Base-by-base conservation (phyloP, 2,888 invertebrate species). In the Prosapia bicincta region DNA sequence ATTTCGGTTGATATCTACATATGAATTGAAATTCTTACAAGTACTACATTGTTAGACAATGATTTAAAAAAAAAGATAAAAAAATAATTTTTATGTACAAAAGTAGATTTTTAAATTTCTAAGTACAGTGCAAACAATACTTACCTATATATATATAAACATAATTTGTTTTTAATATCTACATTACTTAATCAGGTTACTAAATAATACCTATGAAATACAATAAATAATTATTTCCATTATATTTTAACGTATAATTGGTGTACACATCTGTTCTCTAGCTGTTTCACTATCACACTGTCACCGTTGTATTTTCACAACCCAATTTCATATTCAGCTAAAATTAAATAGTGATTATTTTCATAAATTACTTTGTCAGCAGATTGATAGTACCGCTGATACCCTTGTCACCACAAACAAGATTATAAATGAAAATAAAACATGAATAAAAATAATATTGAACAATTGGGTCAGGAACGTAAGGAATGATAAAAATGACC, bases 1-100 rank as follows among this genome's bases (percentile, higher is more conserved):
- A 73, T 43, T 73, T 43, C 3, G 1, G 38, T 32, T 68, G 25
- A 26, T 73, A 73, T 73, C 68, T 73, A 73, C 73, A 73, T 38
- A 38, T 54, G 13, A 54, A 54, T 5, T 54, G 9, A 54, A 54
- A 20, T 38, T 66, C 73, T 73, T 68, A 73, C 54, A 73, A 73
- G 43, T 68, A 67, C 25, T 72, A 30, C 54, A 54, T 54, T 54
- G 54, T 54, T 54, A 20, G 20, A 54, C 54, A 54, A 54, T 20
- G 20, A 20, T 54, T 54, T 20, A 15, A 38, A 38, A 38, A 15
- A 20, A 20, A 54, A 2, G 20, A 54, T 54, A 20, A 38, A 38
- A 38, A 38, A 54, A 54, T 20, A 20, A 10, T n/a, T 38, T 38
- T 6, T 54, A 54, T 54, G n/a, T 54, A 54, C 54, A 54, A 54